Conservation (phyloP, 2,888 invertebrate species). For the Portevinia maculata region DNA sequence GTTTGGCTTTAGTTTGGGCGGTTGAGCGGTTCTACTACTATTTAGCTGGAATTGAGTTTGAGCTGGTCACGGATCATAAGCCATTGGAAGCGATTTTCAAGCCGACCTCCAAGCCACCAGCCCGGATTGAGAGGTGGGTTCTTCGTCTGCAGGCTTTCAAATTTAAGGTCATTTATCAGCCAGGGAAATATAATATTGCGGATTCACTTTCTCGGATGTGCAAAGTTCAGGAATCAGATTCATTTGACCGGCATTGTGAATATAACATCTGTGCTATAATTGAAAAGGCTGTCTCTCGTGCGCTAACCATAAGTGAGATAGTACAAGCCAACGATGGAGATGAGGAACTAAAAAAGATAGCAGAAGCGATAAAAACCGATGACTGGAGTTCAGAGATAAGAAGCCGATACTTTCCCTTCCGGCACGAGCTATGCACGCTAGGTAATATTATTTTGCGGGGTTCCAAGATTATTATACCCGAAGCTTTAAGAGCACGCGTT, state of each 20-base stretch:
- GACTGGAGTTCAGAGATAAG: not conserved
- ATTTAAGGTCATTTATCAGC: not conserved
- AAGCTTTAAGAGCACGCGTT: slow-evolving; percentile 2
- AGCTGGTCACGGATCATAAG: no score
- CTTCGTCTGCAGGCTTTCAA: slow-evolving; percentile 2
- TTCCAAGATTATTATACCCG: no score
- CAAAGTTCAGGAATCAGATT: slow-evolving; percentile 12
- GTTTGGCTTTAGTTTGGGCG: no score
- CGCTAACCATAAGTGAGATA: slow-evolving; percentile 47
- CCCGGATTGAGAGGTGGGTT: slow-evolving; percentile 35
- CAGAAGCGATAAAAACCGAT: no score
- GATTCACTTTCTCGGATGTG: slow-evolving; percentile 32
- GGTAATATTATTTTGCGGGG: slow-evolving; percentile 4
- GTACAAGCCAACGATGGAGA: not conserved
- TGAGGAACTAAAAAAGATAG: no score
- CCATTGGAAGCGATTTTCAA: slow-evolving; percentile 40
- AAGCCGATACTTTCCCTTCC: not conserved
- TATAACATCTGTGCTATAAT: slow-evolving; percentile 46
- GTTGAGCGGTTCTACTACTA: no score
- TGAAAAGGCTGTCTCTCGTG: slow-evolving; percentile 11
- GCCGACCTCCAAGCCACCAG: slow-evolving; percentile 27
- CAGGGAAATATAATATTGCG: slow-evolving; percentile 24
- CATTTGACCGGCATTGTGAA: slow-evolving; percentile 50
- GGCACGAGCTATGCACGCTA: slow-evolving; percentile 6
- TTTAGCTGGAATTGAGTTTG: no score